Percentiles rank a stretch among this genome's conserved stretches.
These are phyloP conservation scores for Todus mexicanus DNA, from an alignment of 2,797 vertebrate species.

Conservation along the genomic window DNA sequence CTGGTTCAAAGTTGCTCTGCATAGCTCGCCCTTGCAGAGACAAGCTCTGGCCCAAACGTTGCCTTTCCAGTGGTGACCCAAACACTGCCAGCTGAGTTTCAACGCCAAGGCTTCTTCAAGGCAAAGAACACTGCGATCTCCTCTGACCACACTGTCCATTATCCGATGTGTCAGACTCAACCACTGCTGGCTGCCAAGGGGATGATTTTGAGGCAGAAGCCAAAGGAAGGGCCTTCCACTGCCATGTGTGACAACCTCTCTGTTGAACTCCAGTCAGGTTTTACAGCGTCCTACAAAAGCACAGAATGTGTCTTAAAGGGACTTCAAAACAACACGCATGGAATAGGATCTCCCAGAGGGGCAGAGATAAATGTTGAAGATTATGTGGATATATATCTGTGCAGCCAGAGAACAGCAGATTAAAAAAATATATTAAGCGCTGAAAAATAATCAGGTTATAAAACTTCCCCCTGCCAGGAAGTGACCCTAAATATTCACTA, in stretches of 20 bases:
- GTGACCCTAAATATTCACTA: neutral
- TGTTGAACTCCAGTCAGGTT: accelerated
- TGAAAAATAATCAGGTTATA: neutral
- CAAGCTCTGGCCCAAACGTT: neutral
- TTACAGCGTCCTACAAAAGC: neutral
- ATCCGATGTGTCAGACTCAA: too few relatives aligned
- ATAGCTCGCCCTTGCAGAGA: neutral
- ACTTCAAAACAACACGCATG: neutral
- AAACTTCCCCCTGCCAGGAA: neutral
- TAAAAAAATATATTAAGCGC: neutral
- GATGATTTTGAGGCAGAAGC: neutral
- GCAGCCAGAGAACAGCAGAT: neutral
- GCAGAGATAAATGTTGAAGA: neutral
- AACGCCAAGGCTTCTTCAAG: neutral
- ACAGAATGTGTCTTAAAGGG: neutral
- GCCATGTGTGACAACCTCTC: neutral
- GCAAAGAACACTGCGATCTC: accelerated
- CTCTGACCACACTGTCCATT: accelerated
- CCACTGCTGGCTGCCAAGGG: neutral
- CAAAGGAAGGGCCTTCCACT: neutral
- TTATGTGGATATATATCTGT: neutral
- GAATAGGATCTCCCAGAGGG: neutral
- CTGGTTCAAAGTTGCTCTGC: neutral
- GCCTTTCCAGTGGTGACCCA: neutral
- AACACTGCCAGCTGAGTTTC: neutral